A percentile compares a stretch with the other conserved stretches of the same genome.
Conservation (phyloP, 2,888 invertebrate genomes). For the Limnephilus rhombicus region DNA sequence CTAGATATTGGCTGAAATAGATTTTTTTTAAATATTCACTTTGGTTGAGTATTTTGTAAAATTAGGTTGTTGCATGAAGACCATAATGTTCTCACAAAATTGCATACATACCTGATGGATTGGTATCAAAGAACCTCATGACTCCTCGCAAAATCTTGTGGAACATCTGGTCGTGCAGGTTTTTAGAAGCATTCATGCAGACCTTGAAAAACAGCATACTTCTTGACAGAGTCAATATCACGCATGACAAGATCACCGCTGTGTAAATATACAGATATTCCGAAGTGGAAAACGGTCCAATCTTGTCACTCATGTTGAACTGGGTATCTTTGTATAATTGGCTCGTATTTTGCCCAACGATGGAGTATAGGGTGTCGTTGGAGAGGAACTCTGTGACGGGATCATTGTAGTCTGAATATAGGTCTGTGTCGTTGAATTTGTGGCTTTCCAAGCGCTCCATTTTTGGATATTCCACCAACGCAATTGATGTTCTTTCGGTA, state of each 20-base stretch:
- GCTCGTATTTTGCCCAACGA: neutral
- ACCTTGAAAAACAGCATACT: slow-evolving; percentile 85
- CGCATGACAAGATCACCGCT: slow-evolving; percentile 56
- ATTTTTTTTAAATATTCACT: no score
- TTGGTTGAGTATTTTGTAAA: no score
- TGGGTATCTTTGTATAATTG: slow-evolving; percentile 16
- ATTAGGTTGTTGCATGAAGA: no score
- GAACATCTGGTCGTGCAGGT: slow-evolving; percentile 92
- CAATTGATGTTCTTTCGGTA: neutral
- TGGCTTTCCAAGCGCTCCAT: neutral
- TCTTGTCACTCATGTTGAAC: slow-evolving; percentile 59
- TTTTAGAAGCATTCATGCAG: slow-evolving; percentile 86
- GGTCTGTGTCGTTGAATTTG: slow-evolving; percentile 4
- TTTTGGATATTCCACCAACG: neutral
- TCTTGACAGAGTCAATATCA: slow-evolving; percentile 72
- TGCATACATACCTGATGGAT: slow-evolving; percentile 84
- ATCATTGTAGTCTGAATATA: neutral
- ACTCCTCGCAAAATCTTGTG: slow-evolving; percentile 85
- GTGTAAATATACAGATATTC: slow-evolving; percentile 65
- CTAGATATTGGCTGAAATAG: no score
- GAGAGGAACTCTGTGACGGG: neutral
- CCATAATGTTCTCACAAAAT: slow-evolving; percentile 57
- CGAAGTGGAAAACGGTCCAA: slow-evolving; percentile 58
- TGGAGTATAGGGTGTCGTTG: neutral
- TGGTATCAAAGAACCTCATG: slow-evolving; percentile 91